Conservation (phyloP, 2,888 invertebrate genomes). For the Caenorhabditis sp. region DNA sequence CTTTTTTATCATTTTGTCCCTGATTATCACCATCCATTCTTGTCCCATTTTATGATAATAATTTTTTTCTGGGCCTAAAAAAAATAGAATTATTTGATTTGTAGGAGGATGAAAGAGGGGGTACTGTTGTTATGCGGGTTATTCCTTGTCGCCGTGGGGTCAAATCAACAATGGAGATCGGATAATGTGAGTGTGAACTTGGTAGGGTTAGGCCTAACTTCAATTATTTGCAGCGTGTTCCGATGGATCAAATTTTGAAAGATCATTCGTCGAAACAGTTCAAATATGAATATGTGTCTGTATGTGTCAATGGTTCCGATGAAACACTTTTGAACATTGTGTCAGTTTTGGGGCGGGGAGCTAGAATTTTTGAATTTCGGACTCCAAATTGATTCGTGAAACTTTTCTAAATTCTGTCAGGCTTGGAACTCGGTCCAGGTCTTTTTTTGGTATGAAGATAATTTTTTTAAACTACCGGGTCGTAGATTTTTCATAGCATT, state of each 20-base stretch:
- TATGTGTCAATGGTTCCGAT: slow-evolving; percentile 52
- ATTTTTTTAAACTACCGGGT: no score
- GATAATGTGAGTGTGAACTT: slow-evolving; percentile 18
- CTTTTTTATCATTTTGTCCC: slow-evolving; percentile 2
- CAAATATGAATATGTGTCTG: slow-evolving; percentile 50
- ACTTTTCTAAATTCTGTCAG: no score
- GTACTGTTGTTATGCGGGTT: slow-evolving; percentile 32
- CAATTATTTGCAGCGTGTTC: slow-evolving; percentile 26
- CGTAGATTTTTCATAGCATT: no score
- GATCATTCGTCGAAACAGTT: slow-evolving; percentile 40
- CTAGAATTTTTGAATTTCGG: neutral
- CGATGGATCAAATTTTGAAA: slow-evolving; percentile 28
- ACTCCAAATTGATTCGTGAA: no score
- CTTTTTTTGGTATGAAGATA: no score
- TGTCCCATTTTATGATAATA: slow-evolving; percentile 13
- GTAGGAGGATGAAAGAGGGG: slow-evolving; percentile 33
- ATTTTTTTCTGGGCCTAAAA: neutral
- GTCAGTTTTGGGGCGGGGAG: slow-evolving; percentile 8
- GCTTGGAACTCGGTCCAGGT: no score
- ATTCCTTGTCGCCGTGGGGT: slow-evolving; percentile 9
- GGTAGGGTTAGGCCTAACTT: no score
- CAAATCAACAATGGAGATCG: slow-evolving; percentile 10
- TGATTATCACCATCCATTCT: slow-evolving; percentile 7
- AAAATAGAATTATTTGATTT: no score
- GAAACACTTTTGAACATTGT: slow-evolving; percentile 43